These are phyloP conservation scores for Centrocercus urophasianus DNA, from an alignment of 2,113 vertebrate species.

Conservation along the genomic window DNA sequence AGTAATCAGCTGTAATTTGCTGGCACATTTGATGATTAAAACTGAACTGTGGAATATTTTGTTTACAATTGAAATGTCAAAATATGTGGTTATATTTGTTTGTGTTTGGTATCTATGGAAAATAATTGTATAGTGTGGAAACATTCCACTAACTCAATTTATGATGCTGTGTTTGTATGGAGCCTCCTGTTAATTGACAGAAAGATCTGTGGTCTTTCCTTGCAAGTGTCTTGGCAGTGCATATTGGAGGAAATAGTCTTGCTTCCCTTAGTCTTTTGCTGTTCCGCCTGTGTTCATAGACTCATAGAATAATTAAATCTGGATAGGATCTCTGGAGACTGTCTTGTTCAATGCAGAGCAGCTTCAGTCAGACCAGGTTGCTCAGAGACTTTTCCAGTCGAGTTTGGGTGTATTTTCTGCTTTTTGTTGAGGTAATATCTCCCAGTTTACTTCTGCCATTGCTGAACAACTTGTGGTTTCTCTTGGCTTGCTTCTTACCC, in stretches of 20 bases:
- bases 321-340: not conserved
- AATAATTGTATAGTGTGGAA: not conserved
- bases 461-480: not conserved
- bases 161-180: not conserved
- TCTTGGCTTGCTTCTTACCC: not conserved
- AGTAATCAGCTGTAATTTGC: not conserved
- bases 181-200: not conserved
- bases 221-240: not conserved
- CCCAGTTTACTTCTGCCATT: not conserved
- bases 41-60: not conserved
- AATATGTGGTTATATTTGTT: not conserved
- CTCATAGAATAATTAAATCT: not conserved
- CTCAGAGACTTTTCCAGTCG: accelerated
- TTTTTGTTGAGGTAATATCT: not conserved
- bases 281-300: not conserved
- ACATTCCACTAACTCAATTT: not conserved
- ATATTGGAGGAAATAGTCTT: not conserved
- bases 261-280: not conserved
- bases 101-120: slow-evolving; percentile 13
- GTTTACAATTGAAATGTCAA: not conserved
- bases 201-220: not conserved
- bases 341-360: not conserved
- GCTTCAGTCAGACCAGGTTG: not conserved
- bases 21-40: not conserved
- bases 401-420: not conserved